These are phyloP conservation scores for Beaufortia kweichowensis DNA, from an alignment of 2,113 vertebrate species.

Conservation along the genomic window DNA sequence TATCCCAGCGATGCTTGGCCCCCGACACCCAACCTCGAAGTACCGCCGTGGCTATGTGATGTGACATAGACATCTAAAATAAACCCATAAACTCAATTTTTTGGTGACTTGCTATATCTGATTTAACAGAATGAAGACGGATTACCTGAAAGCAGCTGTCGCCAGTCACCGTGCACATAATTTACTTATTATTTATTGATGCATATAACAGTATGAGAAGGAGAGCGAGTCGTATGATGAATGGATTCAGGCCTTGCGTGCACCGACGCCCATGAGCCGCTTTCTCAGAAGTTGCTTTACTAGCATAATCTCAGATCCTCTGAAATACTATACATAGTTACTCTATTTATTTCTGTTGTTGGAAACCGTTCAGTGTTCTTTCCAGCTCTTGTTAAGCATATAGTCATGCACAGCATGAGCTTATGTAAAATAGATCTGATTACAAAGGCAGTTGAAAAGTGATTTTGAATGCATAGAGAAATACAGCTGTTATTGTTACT, in stretches of 20 bases:
- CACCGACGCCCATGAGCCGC: neutral
- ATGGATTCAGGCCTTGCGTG: neutral
- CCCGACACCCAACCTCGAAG: too few species aligned
- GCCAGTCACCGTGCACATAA: too few species aligned
- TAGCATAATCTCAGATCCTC: neutral
- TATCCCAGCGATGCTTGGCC: too few species aligned
- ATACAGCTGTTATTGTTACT: constrained; percentile 38
- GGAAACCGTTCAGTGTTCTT: neutral
- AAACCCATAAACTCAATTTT: too few species aligned
- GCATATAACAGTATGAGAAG: neutral
- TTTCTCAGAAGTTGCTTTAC: neutral
- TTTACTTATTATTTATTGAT: neutral
- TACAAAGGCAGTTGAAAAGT: constrained; percentile 1
- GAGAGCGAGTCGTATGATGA: neutral
- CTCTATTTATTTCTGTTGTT: neutral
- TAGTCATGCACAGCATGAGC: neutral
- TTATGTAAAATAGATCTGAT: constrained; percentile 3
- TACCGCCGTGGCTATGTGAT: too few species aligned
- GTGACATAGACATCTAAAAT: too few species aligned
- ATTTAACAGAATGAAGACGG: too few species aligned
- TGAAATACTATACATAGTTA: neutral
- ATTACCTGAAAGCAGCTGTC: too few species aligned
- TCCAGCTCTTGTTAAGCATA: neutral
- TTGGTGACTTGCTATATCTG: too few species aligned
- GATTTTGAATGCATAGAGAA: constrained; percentile 11